Conservation (phyloP, 2,888 invertebrate species). For the Oxyteleia sp. region DNA sequence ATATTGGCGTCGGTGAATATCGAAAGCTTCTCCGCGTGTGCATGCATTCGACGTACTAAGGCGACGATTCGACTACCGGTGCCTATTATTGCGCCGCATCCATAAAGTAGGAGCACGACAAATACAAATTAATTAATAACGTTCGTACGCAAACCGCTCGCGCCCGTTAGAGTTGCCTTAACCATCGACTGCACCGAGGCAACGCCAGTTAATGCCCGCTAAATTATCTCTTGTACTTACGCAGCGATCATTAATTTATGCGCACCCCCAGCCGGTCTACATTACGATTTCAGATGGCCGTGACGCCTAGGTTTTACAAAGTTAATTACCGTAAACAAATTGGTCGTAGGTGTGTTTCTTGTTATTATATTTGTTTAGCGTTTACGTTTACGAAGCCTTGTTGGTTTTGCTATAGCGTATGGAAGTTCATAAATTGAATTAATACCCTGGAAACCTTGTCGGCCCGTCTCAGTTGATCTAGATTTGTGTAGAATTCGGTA, state of each 20-base stretch:
- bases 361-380: too few species aligned
- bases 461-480: too few species aligned
- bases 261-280: conserved; percentile 32
- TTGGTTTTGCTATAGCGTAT: too few species aligned
- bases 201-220: conserved; percentile 83
- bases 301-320: too few species aligned
- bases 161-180: conserved; percentile 77
- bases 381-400: too few species aligned
- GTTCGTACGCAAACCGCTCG: conserved; percentile 80
- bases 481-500: too few species aligned
- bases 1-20: conserved; percentile 19
- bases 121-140: conserved; percentile 85
- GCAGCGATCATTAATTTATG: conserved; percentile 85
- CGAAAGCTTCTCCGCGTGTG: conserved; percentile 15
- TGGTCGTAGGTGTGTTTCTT: too few species aligned
- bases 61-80: conserved; percentile 33
- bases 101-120: conserved; percentile 78
- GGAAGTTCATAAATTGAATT: too few species aligned
- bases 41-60: conserved; percentile 19
- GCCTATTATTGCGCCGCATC: conserved; percentile 76
- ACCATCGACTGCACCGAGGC: conserved; percentile 70
- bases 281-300: conserved; percentile 62
- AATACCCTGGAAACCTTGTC: too few species aligned
- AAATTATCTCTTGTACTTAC: conserved; percentile 83
- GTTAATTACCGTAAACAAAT: too few species aligned